Percentiles rank a stretch among this genome's conserved stretches.
phyloP scores from a whole-genome alignment of 2,113 vertebrate species.

The Saiga tatarica region DNA sequence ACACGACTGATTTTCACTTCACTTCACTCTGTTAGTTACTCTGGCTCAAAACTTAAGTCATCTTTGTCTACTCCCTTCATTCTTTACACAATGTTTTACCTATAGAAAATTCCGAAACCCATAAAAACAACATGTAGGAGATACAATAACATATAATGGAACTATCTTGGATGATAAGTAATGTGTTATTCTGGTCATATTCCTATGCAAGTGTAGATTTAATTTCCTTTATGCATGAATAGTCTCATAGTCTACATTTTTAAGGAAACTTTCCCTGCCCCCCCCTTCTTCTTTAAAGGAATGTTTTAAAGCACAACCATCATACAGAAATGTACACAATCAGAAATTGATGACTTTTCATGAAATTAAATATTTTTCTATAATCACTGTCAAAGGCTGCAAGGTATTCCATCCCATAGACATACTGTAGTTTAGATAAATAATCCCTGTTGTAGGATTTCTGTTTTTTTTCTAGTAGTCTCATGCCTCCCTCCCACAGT shows the following conservation, averaged over 20 bases:
- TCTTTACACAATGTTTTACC: not conserved
- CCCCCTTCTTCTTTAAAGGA: not conserved
- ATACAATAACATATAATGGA: not conserved
- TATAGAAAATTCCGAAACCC: not conserved
- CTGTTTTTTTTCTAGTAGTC: not conserved
- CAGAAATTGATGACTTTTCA: not conserved
- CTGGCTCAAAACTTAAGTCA: not conserved
- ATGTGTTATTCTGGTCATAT: not conserved
- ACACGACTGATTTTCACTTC: not conserved
- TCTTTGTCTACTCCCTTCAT: not conserved
- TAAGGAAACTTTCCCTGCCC: not conserved
- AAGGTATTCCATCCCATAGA: not conserved
- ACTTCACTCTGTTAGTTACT: not conserved
- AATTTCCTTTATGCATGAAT: slow-evolving; percentile 14
- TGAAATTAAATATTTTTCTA: slow-evolving; percentile 32
- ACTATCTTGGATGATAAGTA: not conserved
- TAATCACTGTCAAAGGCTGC: not conserved
- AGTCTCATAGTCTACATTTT: not conserved
- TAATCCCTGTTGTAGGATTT: not conserved
- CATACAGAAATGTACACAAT: not conserved
- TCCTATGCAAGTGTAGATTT: not conserved
- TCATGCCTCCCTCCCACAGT: not conserved
- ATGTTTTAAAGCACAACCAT: not conserved
- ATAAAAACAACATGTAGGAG: not conserved
- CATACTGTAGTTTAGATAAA: not conserved